Evolutionary conservation across 2,888 invertebrate genomes (phyloP), one percentile per base, ranked within the genome.

Genomic region (Yponomeuta cagnagella): DNA sequence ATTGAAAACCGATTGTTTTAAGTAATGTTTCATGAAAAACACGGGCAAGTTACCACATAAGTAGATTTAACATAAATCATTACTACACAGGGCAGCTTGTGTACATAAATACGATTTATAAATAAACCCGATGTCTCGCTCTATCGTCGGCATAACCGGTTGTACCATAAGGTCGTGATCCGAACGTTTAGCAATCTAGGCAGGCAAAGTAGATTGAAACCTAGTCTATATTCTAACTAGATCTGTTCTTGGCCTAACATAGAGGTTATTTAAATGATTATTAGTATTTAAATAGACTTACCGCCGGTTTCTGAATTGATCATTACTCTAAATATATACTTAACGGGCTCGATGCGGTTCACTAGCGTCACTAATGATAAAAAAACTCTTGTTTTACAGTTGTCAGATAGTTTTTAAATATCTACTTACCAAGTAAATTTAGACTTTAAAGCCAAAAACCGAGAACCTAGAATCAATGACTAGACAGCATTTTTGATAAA

Each of bases 81-180:
- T 43, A 6, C 8, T 43, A 43, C 43, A 43, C 8, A 43, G 43
- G 43, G 43, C 43, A 8, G 43, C 43, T 8, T 8, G 43, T 43
- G 43, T 8, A 43, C 8, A 8, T 43, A 43, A 43, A 43, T 43
- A 43, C 52, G 15, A 15, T 58, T 58, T 58, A 15, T 58, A 58
- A 52, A 52, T 52, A 52, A 58, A 58, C 15, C 43, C 52, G 52
- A 58, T 58, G 52, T 58, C 12, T 58, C 52, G 52, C 15, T 67
- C 37, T n/a, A n/a, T 43, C 31, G 37, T 37, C 67, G 12, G 15
- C 23, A 37, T 30, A 68, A 68, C 68, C 68, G 68, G 68, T 68
- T 68, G 10, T 30, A 48, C 12, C 48, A 12, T 68, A 68, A 68
- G 68, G 68, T 68, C 68, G 48, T 68, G 68, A 68, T 68, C 68